Evolutionary conservation across 2,888 invertebrate genomes (phyloP), one percentile per base, ranked within the genome.

Genomic region (Drosophila siamana): DNA sequence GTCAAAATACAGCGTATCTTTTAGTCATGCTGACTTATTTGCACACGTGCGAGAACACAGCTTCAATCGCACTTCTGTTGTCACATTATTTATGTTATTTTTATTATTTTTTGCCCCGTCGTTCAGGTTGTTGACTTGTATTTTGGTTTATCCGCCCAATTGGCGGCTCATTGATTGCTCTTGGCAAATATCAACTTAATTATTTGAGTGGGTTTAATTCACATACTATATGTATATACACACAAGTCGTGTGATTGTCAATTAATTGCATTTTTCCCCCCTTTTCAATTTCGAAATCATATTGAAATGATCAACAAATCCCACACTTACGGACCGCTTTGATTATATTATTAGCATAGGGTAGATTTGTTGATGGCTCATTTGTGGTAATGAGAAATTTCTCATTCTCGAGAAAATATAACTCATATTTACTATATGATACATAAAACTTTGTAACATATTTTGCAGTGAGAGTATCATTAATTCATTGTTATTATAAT

Each of bases 261-360:
- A 85, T 78, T 78, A 75, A 87, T 75, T 86, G 62, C 56, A 62
- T 72, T 78, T 72, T 60, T 60, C 51, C 15, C 33, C 69, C 50
- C 47, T 50, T 50, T 69, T 55, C 52, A 74, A 64, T 74, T 74
- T 22, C n/a, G 19, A 60, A 72, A 84, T 86, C 80, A 67, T 61
- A 70, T 80, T 68, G 56, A 47, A 78, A 63, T 74, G 64, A 69
- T 51, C 72, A 81, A 50, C 65, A 78, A 78, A 74, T 71, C 63
- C 62, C 57, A 68, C 74, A 60, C 63, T 43, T 41, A 24, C 41
- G 50, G 26, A 28, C 28, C 19, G 11, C 7, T 5, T 50, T 16
- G 8, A 61, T 52, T 26, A 19, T 9, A 41, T 19, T 19, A 52
- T 41, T 13, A 30, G 28, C 3, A 9, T 9, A 51, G 33, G 33